Evolutionary conservation across 2,888 invertebrate genomes (phyloP).

Genomic region (Eucera pruinosa): DNA sequence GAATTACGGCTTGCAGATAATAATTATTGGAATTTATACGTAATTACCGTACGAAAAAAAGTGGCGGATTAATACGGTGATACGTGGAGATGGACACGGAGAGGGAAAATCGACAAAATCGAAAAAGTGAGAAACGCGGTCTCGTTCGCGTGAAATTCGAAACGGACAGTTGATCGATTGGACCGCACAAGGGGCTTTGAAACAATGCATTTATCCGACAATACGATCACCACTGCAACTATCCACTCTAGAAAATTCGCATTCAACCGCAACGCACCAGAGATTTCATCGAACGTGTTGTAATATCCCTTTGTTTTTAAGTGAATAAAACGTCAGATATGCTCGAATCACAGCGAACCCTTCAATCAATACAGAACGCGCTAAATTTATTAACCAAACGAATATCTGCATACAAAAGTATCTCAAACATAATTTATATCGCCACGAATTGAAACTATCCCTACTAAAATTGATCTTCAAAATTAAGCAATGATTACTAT

Average conservation of each 20-base stretch:
- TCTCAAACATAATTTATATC: no score
- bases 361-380: background rate
- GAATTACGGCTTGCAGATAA: background rate
- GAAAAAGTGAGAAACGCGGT: conserved; percentile 29
- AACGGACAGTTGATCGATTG: conserved; percentile 48
- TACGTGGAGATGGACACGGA: background rate
- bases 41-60: conserved; percentile 6
- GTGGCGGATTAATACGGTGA: conserved; percentile 12
- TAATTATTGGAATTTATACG: conserved; percentile 21
- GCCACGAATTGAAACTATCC: no score
- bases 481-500: no score
- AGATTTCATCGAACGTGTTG: conserved; percentile 6
- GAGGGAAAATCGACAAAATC: background rate
- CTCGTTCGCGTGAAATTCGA: conserved; percentile 27
- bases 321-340: conserved; percentile 2
- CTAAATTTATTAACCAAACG: background rate
- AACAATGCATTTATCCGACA: conserved; percentile 52
- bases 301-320: conserved; percentile 19
- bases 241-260: conserved; percentile 30
- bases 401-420: no score
- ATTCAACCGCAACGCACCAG: background rate
- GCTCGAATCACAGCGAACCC: background rate
- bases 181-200: conserved; percentile 25
- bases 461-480: no score
- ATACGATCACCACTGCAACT: conserved; percentile 32